Evolutionary conservation across 2,888 invertebrate species (phyloP).

Genomic region (Campaea margaritaria): DNA sequence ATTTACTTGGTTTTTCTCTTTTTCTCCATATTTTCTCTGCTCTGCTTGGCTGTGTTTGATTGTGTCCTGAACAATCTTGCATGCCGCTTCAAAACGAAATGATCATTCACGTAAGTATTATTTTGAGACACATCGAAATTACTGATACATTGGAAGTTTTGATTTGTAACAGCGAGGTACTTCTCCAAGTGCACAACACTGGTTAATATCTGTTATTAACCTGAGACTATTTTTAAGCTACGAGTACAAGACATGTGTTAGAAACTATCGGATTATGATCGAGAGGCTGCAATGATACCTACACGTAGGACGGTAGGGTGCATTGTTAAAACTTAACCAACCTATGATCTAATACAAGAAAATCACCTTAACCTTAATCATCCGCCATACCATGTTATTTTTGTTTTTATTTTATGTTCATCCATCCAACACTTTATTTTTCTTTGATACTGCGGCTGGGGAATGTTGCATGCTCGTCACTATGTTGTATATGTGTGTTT

Average conservation of each 20-base stretch:
- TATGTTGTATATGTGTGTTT: constrained; percentile 52
- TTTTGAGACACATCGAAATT: constrained; percentile 83
- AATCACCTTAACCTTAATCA: constrained; percentile 74
- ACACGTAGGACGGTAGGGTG: constrained; percentile 49
- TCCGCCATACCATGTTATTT: constrained; percentile 69
- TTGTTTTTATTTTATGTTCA: constrained; percentile 65
- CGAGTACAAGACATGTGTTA: constrained; percentile 34
- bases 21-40: constrained; percentile 92
- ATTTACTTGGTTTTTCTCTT: constrained; percentile 91
- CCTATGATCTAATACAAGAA: constrained; percentile 33
- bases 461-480: constrained; percentile 80
- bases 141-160: constrained; percentile 47
- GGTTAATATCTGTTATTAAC: constrained; percentile 37
- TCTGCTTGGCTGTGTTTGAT: constrained; percentile 94
- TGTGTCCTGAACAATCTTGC: constrained; percentile 91
- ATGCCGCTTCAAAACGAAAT: constrained; percentile 91
- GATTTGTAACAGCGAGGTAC: constrained; percentile 45
- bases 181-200: constrained; percentile 34
- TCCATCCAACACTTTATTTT: constrained; percentile 80
- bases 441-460: constrained; percentile 81
- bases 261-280: constrained; percentile 33
- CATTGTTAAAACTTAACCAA: constrained; percentile 46
- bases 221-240: constrained; percentile 40
- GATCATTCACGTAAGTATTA: constrained; percentile 91
- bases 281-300: constrained; percentile 33